A percentile compares a stretch with the other conserved stretches of the same genome.
Conservation (phyloP, 2,113 vertebrate genomes). For the Eublepharis macularius region DNA sequence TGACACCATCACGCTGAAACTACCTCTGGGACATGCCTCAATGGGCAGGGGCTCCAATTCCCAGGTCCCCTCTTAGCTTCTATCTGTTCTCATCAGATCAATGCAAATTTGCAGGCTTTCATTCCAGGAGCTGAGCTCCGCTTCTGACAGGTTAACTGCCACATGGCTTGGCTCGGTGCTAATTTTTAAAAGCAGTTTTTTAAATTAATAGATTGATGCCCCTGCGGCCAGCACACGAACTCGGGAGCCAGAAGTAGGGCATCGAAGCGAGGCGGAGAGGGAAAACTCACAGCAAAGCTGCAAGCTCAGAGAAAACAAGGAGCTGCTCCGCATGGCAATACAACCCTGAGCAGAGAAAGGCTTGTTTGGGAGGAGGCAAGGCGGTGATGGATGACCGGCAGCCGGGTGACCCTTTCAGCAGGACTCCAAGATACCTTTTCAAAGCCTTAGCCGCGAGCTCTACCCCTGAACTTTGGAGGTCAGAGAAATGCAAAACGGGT, state of each 20-base stretch:
- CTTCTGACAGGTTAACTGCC: not conserved
- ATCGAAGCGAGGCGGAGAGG: not conserved
- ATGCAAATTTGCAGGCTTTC: not conserved
- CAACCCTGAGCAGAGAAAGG: no score
- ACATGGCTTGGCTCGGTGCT: not conserved
- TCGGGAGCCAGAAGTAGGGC: not conserved
- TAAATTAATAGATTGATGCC: not conserved
- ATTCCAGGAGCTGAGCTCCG: not conserved
- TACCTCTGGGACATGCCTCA: no score
- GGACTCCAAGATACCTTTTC: no score
- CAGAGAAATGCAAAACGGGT: no score
- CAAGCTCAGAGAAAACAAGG: rapidly evolving
- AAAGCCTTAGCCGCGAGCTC: no score
- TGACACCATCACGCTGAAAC: no score
- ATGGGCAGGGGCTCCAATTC: not conserved
- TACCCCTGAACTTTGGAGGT: no score
- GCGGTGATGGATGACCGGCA: no score
- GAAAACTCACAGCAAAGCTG: not conserved
- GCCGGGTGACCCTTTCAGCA: no score
- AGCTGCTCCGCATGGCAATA: rapidly evolving
- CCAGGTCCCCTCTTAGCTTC: not conserved
- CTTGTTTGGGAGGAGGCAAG: no score
- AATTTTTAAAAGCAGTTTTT: not conserved
- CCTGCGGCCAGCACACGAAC: not conserved
- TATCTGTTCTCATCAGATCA: not conserved